Evolutionary conservation across 2,888 invertebrate genomes (phyloP).

Genomic region (Lochmaea capreae): DNA sequence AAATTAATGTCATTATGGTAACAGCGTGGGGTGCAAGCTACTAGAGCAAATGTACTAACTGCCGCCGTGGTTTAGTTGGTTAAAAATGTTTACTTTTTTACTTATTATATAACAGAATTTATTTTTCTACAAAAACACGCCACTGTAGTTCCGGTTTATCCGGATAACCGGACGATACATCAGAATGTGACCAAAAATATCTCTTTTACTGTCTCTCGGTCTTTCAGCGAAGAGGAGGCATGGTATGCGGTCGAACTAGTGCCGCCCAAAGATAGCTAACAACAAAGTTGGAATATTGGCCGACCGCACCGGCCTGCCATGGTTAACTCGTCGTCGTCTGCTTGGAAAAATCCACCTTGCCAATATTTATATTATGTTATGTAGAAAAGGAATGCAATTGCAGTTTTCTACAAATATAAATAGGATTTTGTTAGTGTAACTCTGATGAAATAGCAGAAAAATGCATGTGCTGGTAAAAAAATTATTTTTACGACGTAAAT

Average conservation of each 20-base stretch:
- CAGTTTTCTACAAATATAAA: conserved; percentile 2
- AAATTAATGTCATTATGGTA: too few relatives aligned
- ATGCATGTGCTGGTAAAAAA: background rate
- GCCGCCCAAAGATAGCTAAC: conserved; percentile 46
- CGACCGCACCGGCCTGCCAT: background rate
- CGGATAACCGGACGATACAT: conserved; percentile 13
- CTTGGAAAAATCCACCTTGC: background rate
- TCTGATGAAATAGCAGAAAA: background rate
- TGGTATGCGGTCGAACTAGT: conserved; percentile 58
- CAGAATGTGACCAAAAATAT: conserved; percentile 11
- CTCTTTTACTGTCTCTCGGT: too few relatives aligned
- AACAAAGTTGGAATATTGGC: conserved; percentile 18
- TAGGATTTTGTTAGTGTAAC: background rate
- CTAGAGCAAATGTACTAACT: too few relatives aligned
- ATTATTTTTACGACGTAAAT: background rate
- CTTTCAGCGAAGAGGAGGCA: conserved; percentile 53
- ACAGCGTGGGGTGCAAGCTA: too few relatives aligned
- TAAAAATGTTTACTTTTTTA: background rate
- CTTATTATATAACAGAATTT: background rate
- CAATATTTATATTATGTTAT: background rate
- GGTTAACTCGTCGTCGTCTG: conserved; percentile 2
- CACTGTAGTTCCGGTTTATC: conserved; percentile 9
- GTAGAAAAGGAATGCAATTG: background rate
- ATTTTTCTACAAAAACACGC: conserved; percentile 1
- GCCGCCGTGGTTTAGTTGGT: too few relatives aligned